Evolutionary conservation across 2,797 vertebrate genomes (phyloP).

Genomic region (Parauchenoglanis ngamensis): DNA sequence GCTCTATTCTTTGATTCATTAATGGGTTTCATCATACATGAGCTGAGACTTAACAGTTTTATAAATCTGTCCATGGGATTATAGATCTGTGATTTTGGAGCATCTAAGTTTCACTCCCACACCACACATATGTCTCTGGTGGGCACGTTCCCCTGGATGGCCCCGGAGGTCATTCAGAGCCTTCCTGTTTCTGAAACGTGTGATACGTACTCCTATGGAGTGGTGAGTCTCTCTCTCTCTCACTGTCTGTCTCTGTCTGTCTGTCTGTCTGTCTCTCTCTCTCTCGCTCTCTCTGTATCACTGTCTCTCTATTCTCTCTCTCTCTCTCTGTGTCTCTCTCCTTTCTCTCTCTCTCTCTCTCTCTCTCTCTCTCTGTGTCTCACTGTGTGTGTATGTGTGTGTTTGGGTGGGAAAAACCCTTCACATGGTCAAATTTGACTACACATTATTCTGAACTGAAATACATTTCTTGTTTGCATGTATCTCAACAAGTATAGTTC

Average conservation of each 20-base stretch:
- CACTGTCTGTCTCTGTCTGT: too few species aligned
- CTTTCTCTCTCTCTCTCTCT: constrained; percentile 44
- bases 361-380: background rate
- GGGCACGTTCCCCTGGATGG: constrained; percentile 99
- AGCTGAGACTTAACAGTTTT: background rate
- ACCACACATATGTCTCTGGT: constrained; percentile 98
- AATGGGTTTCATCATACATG: background rate
- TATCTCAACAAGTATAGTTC: background rate
- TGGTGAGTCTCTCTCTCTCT: constrained; percentile 82
- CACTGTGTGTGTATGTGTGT: background rate
- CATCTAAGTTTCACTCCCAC: constrained; percentile 93
- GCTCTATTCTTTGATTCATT: background rate
- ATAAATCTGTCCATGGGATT: constrained; percentile 18
- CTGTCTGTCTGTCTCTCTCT: too few species aligned
- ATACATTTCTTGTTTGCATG: background rate
- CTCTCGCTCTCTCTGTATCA: too few species aligned
- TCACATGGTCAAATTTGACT: background rate
- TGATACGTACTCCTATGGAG: constrained; percentile 95
- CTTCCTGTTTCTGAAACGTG: constrained; percentile 97
- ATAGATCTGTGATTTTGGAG: constrained; percentile 97
- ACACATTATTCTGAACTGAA: background rate
- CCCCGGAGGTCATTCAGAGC: constrained; percentile 97
- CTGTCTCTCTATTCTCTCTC: too few species aligned
- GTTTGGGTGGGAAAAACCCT: background rate
- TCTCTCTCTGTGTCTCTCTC: too few species aligned